Conservation (phyloP, 1,140 invertebrate genomes). For the Ceratoteleas bidentatus region DNA sequence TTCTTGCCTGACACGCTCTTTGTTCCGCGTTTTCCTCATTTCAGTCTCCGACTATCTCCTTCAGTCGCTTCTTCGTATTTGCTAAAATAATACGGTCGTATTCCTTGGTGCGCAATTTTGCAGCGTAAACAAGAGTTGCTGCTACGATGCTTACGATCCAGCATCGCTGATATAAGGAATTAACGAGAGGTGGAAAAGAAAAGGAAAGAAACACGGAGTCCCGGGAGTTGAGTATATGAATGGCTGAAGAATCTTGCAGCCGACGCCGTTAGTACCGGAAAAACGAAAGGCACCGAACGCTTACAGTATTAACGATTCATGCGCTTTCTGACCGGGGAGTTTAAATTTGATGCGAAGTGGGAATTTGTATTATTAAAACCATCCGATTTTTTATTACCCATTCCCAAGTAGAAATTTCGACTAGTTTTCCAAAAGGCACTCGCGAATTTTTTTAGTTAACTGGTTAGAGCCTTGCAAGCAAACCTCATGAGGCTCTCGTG, state of each 20-base stretch:
- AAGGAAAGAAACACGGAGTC: constrained; percentile 40
- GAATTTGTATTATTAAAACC: constrained; percentile 34
- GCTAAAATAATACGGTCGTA: constrained; percentile 65
- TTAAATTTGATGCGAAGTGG: constrained; percentile 15
- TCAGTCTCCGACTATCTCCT: constrained; percentile 51
- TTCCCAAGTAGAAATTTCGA: too few relatives aligned
- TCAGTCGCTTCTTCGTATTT: constrained; percentile 59
- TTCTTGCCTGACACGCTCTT: constrained; percentile 57
- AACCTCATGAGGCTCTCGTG: too few relatives aligned
- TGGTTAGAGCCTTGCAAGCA: too few relatives aligned
- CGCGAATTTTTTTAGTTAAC: too few relatives aligned
- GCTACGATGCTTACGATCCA: constrained; percentile 42
- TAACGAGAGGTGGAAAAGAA: constrained; percentile 48
- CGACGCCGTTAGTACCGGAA: constrained; percentile 8
- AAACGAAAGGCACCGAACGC: constrained; percentile 29
- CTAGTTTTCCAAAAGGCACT: too few relatives aligned
- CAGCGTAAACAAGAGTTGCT: constrained; percentile 67
- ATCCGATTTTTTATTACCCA: constrained; percentile 15
- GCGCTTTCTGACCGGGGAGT: not conserved
- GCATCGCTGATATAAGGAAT: constrained; percentile 33
- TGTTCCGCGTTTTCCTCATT: constrained; percentile 51
- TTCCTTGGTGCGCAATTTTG: constrained; percentile 67
- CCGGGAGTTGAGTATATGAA: constrained; percentile 27
- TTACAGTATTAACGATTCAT: constrained; percentile 53
- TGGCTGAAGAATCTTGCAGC: constrained; percentile 35